phyloP scores from a whole-genome alignment of 1,140 invertebrate genomes.

The Papilio glaucus region DNA sequence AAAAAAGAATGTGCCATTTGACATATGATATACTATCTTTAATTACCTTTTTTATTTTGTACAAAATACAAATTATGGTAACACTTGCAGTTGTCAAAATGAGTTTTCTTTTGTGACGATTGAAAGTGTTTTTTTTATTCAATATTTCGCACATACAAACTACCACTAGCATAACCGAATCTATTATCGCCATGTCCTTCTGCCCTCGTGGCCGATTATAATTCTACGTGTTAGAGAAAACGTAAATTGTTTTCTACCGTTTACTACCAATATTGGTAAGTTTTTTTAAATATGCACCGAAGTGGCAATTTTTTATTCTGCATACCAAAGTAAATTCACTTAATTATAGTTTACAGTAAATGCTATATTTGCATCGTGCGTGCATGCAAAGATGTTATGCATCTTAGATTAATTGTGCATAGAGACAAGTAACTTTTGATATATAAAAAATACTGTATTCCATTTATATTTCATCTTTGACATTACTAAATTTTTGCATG shows the following conservation, averaged over 20 bases:
- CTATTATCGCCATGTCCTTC: background rate
- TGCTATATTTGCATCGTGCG: background rate
- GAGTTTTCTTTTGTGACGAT: background rate
- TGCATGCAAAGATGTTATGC: background rate
- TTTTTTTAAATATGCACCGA: constrained; percentile 7
- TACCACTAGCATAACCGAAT: background rate
- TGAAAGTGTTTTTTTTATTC: constrained; percentile 7
- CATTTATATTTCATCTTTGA: too few relatives aligned
- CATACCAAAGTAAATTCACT: background rate
- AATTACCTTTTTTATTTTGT: constrained; percentile 18
- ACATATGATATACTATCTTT: background rate
- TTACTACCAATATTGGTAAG: background rate
- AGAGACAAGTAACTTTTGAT: too few relatives aligned
- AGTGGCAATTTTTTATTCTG: background rate
- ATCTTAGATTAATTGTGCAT: constrained; percentile 1
- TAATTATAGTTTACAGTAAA: background rate
- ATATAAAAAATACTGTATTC: too few relatives aligned
- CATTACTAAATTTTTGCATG: too few relatives aligned
- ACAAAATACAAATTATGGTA: background rate
- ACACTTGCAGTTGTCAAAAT: background rate
- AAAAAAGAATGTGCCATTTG: constrained; percentile 26
- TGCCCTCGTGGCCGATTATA: background rate
- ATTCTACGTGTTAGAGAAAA: background rate
- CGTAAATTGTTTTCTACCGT: background rate
- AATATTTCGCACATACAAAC: background rate